Evolutionary conservation across 2,888 invertebrate species (phyloP), one percentile per base, ranked within the genome.

Genomic region (Polymixis lichenea): DNA sequence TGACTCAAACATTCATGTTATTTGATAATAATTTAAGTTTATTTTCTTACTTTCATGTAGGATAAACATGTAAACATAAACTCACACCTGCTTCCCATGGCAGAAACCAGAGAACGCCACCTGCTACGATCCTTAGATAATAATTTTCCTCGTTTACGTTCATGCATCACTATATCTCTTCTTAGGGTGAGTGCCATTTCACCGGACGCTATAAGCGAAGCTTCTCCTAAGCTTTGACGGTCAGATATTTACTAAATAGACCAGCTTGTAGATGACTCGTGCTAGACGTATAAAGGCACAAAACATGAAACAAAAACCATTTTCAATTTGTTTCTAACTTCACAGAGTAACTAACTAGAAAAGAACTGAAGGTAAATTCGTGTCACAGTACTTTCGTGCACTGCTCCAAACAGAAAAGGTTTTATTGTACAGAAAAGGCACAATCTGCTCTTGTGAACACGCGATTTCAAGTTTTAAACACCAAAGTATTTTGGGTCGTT

Each of bases 391-490:
- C 70, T 85, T 85, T 83, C 83, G 77, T 82, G 82, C 74, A 75
- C 61, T 56, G 62, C 55, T 69, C 67, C n/a, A 75, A 75, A 77
- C 58, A 73, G 75, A 79, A 78, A 83, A 79, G 68, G 65, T 84
- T 87, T 85, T 81, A 81, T 75, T 78, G 70, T 76, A 25, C 66
- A 38, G 49, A 62, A 77, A 84, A 73, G 70, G 78, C 56, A 85
- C 79, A 81, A 72, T 73, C 76, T 66, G 53, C 55, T 75, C 53
- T 58, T 51, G 25, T 32, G 19, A 62, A 55, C 87, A 86, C 87
- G 86, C 86, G 87, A 86, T 84, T 68, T 65, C 61, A 67, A 77
- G 65, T 85, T 83, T 76, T 58, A 79, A 83, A 28, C 13, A 13
- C 28, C n/a, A 72, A 67, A 74, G 22, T 53, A 75, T 72, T 78